Evolutionary conservation across 2,888 invertebrate species (phyloP).

Genomic region (Caenorhabditis sp.): DNA sequence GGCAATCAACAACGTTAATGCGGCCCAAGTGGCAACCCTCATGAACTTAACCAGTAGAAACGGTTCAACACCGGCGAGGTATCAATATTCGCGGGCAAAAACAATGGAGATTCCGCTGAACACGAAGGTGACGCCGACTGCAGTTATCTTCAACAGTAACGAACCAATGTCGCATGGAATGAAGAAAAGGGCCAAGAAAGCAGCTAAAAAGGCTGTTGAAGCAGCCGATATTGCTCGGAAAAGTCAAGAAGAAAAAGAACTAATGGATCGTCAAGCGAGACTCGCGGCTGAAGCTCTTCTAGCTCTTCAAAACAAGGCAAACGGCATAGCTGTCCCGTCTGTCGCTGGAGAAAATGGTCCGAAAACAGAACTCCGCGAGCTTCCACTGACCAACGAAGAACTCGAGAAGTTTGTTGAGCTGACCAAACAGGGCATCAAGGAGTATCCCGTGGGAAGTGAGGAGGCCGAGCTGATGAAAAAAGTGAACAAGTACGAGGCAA

Average conservation of each 20-base stretch:
- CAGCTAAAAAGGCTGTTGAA: conserved; percentile 4
- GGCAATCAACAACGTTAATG: too few species aligned
- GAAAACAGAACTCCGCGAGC: background rate
- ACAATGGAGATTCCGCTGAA: too few species aligned
- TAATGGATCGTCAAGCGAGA: background rate
- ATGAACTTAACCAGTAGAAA: too few species aligned
- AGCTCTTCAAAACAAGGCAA: too few species aligned
- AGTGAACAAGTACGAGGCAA: too few species aligned
- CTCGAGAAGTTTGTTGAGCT: background rate
- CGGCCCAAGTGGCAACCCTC: too few species aligned
- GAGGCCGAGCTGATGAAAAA: background rate
- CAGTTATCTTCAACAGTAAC: too few species aligned
- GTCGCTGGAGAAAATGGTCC: too few species aligned
- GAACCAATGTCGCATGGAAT: conserved; percentile 2
- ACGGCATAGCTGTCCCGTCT: too few species aligned
- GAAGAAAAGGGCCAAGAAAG: conserved; percentile 12
- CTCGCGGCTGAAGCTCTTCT: conserved; percentile 8
- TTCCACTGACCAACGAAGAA: background rate
- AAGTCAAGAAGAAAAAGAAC: background rate
- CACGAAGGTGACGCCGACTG: background rate
- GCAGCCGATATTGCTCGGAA: background rate
- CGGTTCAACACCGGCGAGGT: too few species aligned
- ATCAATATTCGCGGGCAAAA: too few species aligned
- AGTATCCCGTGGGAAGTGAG: background rate
- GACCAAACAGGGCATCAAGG: background rate